phyloP scores from a whole-genome alignment of 2,797 vertebrate genomes.

The Liasis olivaceus region DNA sequence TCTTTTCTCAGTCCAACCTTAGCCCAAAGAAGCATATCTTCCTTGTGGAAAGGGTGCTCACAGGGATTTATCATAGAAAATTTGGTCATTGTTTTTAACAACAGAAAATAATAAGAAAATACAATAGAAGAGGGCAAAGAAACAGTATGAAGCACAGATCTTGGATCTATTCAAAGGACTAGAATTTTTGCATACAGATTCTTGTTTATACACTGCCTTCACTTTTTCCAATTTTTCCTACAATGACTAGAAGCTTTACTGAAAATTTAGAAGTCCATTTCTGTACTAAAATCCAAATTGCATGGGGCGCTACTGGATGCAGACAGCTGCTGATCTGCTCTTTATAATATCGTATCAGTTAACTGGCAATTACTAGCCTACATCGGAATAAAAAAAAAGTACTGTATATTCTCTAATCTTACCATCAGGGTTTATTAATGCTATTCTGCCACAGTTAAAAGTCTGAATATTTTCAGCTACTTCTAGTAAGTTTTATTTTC shows the following conservation, averaged over 20 bases:
- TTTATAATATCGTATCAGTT: conserved; percentile 48
- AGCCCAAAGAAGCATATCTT: background rate
- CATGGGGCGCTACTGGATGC: background rate
- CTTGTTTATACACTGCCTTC: background rate
- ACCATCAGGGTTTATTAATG: conserved; percentile 29
- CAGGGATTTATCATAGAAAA: background rate
- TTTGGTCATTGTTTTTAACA: background rate
- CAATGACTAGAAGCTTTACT: background rate
- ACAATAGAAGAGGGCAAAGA: background rate
- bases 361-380: conserved; percentile 43
- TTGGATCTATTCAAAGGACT: background rate
- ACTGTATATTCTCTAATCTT: conserved; percentile 47
- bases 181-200: background rate
- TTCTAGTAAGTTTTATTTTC: conserved; percentile 44
- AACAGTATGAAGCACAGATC: background rate
- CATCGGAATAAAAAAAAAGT: conserved; percentile 16
- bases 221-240: background rate
- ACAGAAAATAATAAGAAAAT: background rate
- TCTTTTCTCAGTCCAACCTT: background rate
- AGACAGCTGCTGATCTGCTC: conserved; percentile 9
- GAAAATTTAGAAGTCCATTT: background rate
- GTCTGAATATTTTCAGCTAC: conserved; percentile 48
- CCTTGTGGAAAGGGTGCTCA: background rate
- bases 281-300: background rate
- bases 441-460: conserved; percentile 40